These are phyloP conservation scores for Acomys russatus DNA, from an alignment of 2,797 vertebrate genomes.

Conservation along the genomic window DNA sequence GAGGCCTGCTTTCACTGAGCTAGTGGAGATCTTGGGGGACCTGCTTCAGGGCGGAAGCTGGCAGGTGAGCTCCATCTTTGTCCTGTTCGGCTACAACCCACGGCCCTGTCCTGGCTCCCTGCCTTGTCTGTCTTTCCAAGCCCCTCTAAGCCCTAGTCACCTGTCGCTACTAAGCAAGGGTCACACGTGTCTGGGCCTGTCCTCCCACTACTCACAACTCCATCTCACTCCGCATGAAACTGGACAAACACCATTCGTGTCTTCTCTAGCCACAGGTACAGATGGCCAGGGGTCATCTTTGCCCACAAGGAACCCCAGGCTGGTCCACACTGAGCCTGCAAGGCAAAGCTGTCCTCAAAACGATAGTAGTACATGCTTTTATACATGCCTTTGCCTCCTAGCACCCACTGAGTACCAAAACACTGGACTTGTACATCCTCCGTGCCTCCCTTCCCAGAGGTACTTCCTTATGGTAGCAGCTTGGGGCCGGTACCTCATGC, in stretches of 20 bases:
- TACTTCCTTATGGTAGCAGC: neutral
- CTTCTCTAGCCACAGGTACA: neutral
- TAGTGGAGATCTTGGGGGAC: conserved; percentile 97
- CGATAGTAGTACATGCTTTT: rapidly evolving
- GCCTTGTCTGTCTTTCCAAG: neutral
- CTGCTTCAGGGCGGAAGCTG: conserved; percentile 95
- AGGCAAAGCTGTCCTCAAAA: neutral
- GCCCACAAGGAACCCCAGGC: neutral
- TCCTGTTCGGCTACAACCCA: neutral
- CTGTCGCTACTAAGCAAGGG: neutral
- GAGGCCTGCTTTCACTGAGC: conserved; percentile 94
- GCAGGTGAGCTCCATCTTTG: conserved; percentile 89
- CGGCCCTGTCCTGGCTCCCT: neutral
- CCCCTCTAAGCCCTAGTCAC: neutral
- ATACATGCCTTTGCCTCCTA: neutral
- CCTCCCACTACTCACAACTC: neutral
- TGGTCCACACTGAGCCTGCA: neutral
- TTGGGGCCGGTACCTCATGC: neutral
- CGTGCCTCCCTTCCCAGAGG: neutral
- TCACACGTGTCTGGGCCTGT: neutral
- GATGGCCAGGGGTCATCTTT: neutral
- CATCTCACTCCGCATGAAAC: neutral
- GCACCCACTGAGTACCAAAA: neutral
- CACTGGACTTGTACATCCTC: neutral
- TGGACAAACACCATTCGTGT: neutral